phyloP scores from a whole-genome alignment of 1,140 invertebrate species.

The Platorchestia sp. region DNA sequence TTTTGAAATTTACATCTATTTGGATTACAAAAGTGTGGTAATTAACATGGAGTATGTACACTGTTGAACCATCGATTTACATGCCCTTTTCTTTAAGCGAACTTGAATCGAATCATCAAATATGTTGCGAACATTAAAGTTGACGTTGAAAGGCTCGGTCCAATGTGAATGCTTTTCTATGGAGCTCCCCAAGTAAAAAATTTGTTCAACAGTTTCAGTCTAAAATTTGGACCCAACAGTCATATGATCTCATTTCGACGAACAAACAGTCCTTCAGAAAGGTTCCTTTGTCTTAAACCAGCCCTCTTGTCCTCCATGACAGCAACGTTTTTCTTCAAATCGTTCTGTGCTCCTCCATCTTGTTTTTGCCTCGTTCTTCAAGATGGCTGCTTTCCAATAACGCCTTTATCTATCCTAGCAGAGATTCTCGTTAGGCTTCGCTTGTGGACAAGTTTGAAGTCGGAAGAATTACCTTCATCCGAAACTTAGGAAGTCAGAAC shows the following conservation, averaged over 20 bases:
- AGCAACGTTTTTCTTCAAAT: not conserved
- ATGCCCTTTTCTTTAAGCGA: too few relatives aligned
- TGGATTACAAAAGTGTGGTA: too few relatives aligned
- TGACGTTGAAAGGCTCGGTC: too few relatives aligned
- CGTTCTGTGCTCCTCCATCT: not conserved
- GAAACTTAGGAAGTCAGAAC: constrained; percentile 1
- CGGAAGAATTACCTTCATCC: not conserved
- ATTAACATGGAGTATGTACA: too few relatives aligned
- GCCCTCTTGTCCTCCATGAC: not conserved
- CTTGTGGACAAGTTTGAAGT: not conserved
- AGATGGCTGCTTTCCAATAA: not conserved
- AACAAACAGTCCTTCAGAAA: not conserved
- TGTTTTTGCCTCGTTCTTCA: not conserved
- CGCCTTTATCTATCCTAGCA: not conserved
- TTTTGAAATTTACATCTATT: too few relatives aligned
- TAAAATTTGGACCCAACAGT: not conserved
- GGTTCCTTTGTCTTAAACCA: not conserved
- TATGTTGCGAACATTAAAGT: too few relatives aligned
- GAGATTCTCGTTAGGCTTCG: not conserved
- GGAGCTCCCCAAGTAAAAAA: too few relatives aligned
- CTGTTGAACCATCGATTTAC: too few relatives aligned
- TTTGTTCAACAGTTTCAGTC: not conserved
- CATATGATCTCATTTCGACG: not conserved
- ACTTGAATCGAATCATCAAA: too few relatives aligned
- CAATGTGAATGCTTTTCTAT: too few relatives aligned